phyloP scores from a whole-genome alignment of 2,888 invertebrate genomes.

The Toxonevra muliebris region DNA sequence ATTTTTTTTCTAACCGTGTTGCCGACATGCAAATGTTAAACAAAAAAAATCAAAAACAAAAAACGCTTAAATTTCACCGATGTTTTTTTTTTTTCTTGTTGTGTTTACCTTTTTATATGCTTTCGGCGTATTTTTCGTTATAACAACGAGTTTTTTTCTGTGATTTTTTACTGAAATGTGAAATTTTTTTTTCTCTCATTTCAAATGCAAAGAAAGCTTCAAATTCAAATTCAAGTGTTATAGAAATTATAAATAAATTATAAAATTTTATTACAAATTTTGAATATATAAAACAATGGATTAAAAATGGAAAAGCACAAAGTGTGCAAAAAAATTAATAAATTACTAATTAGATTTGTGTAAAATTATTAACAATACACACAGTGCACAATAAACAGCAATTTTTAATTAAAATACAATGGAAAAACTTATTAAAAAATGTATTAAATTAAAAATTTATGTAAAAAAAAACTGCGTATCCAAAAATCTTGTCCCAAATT shows the following conservation, averaged over 20 bases:
- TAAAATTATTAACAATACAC: conserved; percentile 1
- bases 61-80: conserved; percentile 22
- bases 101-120: conserved; percentile 27
- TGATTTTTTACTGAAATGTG: not conserved
- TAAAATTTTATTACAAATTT: too few relatives aligned
- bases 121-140: conserved; percentile 15
- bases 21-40: not conserved
- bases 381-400: conserved; percentile 8
- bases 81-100: conserved; percentile 5
- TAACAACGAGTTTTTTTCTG: too few relatives aligned
- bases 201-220: too few relatives aligned
- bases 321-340: not conserved
- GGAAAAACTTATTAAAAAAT: not conserved
- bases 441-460: not conserved
- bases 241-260: too few relatives aligned
- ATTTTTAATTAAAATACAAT: conserved; percentile 8
- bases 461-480: not conserved
- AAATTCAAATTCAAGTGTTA: too few relatives aligned
- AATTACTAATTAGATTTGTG: not conserved
- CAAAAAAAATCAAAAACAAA: not conserved
- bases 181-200: not conserved
- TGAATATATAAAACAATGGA: too few relatives aligned
- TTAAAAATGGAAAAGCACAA: too few relatives aligned
- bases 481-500: conserved; percentile 34
- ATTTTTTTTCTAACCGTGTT: not conserved